A percentile compares a stretch with the other conserved stretches of the same genome.
Conservation (phyloP, 2,888 invertebrate species). For the Xestia sexstrigata region DNA sequence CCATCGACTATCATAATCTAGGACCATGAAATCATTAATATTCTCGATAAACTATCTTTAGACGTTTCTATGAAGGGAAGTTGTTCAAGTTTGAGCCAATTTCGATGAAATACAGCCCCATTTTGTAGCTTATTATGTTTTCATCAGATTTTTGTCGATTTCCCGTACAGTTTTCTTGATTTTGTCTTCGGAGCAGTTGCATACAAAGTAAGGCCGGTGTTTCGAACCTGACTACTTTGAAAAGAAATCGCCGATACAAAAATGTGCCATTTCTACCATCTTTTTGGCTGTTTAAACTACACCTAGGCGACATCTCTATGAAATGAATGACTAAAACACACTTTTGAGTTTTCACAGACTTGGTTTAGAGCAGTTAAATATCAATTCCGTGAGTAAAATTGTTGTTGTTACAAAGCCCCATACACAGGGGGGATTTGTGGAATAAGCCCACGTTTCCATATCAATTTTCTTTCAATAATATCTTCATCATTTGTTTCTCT, state of each 20-base stretch:
- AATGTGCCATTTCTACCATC: neutral
- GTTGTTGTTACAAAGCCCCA: neutral
- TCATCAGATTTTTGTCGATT: neutral
- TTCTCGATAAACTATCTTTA: conserved; percentile 30
- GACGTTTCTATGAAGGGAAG: conserved; percentile 3
- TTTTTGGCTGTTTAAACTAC: neutral
- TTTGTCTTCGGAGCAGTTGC: neutral
- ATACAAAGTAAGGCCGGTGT: neutral
- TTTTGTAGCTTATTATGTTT: neutral
- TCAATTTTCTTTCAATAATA: conserved; percentile 5
- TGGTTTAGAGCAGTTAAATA: neutral
- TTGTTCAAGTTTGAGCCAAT: neutral
- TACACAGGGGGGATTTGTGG: no score
- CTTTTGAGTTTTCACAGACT: neutral
- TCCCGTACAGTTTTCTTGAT: neutral
- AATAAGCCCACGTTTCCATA: no score
- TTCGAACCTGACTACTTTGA: neutral
- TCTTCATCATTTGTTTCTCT: conserved; percentile 25
- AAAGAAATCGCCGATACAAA: neutral
- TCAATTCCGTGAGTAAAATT: neutral
- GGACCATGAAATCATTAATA: conserved; percentile 52
- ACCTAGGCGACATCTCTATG: neutral
- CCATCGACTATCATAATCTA: conserved; percentile 37
- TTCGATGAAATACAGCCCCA: neutral
- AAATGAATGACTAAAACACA: neutral